Percentiles rank a stretch among this genome's conserved stretches.
These are phyloP conservation scores for Ciconia nigra DNA, from an alignment of 2,797 vertebrate species.

Conservation along the genomic window DNA sequence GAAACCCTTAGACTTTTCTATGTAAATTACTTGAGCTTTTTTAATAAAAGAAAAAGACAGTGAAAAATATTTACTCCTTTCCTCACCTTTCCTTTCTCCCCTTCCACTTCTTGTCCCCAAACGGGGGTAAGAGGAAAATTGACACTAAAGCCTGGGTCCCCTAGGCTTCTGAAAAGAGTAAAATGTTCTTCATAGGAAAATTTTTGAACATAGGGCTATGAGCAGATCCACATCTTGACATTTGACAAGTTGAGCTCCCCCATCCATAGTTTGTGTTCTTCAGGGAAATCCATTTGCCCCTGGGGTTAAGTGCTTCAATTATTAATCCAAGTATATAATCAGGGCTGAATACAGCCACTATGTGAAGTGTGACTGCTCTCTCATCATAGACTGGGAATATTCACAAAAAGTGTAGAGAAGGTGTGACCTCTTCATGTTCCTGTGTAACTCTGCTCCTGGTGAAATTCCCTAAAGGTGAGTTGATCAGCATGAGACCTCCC, in stretches of 20 bases:
- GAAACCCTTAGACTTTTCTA: neutral
- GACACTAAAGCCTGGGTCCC: neutral
- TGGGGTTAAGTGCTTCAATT: neutral
- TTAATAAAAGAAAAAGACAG: neutral
- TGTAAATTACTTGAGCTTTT: neutral
- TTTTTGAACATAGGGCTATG: neutral
- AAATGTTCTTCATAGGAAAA: neutral
- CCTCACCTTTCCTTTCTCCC: neutral
- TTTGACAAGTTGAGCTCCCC: neutral
- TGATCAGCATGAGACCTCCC: neutral
- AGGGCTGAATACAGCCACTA: neutral
- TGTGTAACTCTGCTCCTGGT: neutral
- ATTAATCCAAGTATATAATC: neutral
- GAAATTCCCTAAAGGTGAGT: neutral
- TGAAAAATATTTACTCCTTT: neutral
- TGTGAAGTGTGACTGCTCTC: neutral
- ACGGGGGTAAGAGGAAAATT: neutral
- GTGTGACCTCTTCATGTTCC: neutral
- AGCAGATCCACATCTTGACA: neutral
- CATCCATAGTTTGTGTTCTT: neutral
- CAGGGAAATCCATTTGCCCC: neutral
- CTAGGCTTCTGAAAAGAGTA: neutral
- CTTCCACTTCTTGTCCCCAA: neutral
- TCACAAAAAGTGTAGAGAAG: neutral
- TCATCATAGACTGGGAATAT: neutral